Conservation (phyloP, 2,888 invertebrate genomes). For the Theodoxus fluviatilis region DNA sequence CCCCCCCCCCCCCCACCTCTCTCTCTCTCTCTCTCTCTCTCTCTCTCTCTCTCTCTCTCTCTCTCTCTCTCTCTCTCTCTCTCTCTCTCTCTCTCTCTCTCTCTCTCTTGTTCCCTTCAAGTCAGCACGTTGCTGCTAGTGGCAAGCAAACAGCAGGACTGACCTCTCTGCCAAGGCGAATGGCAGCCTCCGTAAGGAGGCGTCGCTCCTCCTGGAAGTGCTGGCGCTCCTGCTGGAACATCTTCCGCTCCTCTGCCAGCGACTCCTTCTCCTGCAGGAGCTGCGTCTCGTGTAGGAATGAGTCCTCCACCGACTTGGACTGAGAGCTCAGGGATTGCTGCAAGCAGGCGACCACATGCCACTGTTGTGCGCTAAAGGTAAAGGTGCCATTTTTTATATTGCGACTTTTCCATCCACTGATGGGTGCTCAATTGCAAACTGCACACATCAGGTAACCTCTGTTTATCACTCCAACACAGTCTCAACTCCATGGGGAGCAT, state of each 20-base stretch:
- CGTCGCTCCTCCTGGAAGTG: constrained; percentile 58
- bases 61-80: too few relatives aligned
- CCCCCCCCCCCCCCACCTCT: too few relatives aligned
- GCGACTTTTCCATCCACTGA: neutral
- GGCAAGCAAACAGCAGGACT: too few relatives aligned
- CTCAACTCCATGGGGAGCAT: too few relatives aligned
- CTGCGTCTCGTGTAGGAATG: constrained; percentile 51
- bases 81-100: too few relatives aligned
- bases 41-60: too few relatives aligned
- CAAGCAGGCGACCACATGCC: constrained; percentile 20
- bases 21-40: too few relatives aligned
- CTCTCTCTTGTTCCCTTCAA: too few relatives aligned
- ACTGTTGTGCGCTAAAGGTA: neutral
- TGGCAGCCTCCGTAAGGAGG: constrained; percentile 52
- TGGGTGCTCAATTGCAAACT: too few relatives aligned
- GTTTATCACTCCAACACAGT: too few relatives aligned
- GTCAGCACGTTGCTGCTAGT: too few relatives aligned
- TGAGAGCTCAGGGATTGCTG: constrained; percentile 50
- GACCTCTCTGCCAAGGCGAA: constrained; percentile 55
- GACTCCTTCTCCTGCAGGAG: constrained; percentile 52
- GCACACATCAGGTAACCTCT: too few relatives aligned
- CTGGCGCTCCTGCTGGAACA: constrained; percentile 53
- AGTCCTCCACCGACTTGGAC: constrained; percentile 44
- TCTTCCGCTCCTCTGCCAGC: constrained; percentile 47
- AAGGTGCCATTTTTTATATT: neutral